These are phyloP conservation scores for Heliconius himera DNA, from an alignment of 1,140 invertebrate species.

Conservation along the genomic window DNA sequence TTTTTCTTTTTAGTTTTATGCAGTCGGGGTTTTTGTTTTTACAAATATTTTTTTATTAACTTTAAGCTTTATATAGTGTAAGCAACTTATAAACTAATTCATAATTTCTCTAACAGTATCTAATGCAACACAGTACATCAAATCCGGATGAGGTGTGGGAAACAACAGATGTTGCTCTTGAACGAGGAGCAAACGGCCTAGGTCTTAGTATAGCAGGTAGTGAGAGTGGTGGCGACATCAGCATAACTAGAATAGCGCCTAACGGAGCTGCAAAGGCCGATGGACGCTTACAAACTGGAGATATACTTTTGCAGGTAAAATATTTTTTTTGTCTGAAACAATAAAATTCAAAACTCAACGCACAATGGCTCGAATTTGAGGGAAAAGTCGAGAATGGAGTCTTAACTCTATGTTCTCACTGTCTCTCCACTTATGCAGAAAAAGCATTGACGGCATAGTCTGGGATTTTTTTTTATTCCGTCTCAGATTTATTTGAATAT, in stretches of 20 bases:
- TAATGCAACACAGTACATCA: slow-evolving; percentile 43
- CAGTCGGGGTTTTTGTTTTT: too few species aligned
- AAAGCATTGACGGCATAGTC: not conserved
- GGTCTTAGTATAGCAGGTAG: slow-evolving; percentile 84
- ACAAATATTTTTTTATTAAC: too few species aligned
- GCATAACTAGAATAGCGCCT: slow-evolving; percentile 98
- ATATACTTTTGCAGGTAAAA: slow-evolving; percentile 81
- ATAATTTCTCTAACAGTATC: slow-evolving; percentile 25
- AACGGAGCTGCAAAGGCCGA: slow-evolving; percentile 95
- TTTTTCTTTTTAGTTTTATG: too few species aligned
- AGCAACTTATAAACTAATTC: not conserved
- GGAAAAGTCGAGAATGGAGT: too few species aligned
- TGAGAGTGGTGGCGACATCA: slow-evolving; percentile 94
- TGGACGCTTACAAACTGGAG: slow-evolving; percentile 82
- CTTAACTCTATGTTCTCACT: not conserved
- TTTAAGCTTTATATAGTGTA: not conserved
- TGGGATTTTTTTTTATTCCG: not conserved
- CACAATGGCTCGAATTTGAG: too few species aligned
- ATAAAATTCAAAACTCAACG: not conserved
- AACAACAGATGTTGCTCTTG: slow-evolving; percentile 93
- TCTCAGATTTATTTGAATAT: not conserved
- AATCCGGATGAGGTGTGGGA: slow-evolving; percentile 86
- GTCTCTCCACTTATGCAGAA: too few species aligned
- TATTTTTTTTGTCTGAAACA: not conserved
- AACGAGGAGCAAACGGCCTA: slow-evolving; percentile 91